Conservation (phyloP, 2,888 invertebrate genomes). For the Stenichneumon culpator region DNA sequence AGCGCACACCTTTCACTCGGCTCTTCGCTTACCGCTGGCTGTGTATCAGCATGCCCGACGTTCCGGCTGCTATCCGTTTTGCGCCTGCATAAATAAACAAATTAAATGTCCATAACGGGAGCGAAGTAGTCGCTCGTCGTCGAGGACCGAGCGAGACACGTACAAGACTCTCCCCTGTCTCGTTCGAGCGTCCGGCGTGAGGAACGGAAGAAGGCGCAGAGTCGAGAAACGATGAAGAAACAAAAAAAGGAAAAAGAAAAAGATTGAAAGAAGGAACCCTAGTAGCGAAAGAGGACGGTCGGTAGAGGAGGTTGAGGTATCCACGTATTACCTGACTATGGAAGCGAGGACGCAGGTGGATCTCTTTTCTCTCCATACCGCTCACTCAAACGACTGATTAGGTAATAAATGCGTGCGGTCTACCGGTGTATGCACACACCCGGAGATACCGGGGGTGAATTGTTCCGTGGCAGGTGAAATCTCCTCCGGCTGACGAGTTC, state of each 20-base stretch:
- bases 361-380: constrained; percentile 35
- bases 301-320: constrained; percentile 38
- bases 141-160: constrained; percentile 14
- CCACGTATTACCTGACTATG: constrained; percentile 45
- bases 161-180: constrained; percentile 33
- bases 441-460: constrained; percentile 53
- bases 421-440: constrained; percentile 31
- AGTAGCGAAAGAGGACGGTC: constrained; percentile 39
- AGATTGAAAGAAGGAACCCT: background rate
- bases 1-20: constrained; percentile 58
- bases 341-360: constrained; percentile 74
- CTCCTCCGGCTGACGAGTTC: constrained; percentile 19
- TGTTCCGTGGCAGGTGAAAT: constrained; percentile 69
- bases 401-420: constrained; percentile 70
- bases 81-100: constrained; percentile 66
- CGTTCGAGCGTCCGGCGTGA: constrained; percentile 4
- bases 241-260: background rate
- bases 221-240: constrained; percentile 1
- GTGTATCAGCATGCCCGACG: constrained; percentile 28
- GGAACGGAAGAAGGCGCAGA: constrained; percentile 9
- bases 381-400: constrained; percentile 67
- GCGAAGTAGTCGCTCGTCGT: constrained; percentile 36
- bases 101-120: constrained; percentile 69
- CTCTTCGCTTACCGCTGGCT: constrained; percentile 5
- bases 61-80: constrained; percentile 56